Conservation (phyloP, 2,797 vertebrate genomes). For the Characodon lateralis region DNA sequence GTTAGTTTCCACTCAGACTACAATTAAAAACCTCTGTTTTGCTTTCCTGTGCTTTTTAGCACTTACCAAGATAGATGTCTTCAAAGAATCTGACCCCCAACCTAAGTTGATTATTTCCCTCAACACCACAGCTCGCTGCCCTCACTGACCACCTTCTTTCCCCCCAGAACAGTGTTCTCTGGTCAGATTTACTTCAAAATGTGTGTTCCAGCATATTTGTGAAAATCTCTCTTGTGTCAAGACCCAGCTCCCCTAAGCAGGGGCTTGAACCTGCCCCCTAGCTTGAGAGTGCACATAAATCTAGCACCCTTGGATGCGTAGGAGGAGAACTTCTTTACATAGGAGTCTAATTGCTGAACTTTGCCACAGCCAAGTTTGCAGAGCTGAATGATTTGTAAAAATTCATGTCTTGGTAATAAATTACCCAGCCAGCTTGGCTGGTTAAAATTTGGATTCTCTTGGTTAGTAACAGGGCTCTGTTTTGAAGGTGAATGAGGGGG, state of each 20-base stretch:
- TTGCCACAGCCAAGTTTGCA: constrained; percentile 93
- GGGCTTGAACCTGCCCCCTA: constrained; percentile 90
- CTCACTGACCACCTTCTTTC: constrained; percentile 60
- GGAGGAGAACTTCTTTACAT: constrained; percentile 84
- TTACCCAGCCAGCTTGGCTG: constrained; percentile 79
- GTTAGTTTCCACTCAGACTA: constrained; percentile 29
- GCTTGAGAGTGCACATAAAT: constrained; percentile 92
- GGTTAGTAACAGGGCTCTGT: constrained; percentile 53
- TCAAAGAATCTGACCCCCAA: constrained; percentile 34
- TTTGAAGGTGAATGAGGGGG: constrained; percentile 42
- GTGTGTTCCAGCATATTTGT: constrained; percentile 89
- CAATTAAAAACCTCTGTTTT: constrained; percentile 25
- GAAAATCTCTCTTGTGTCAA: constrained; percentile 88
- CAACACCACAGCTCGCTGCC: constrained; percentile 56
- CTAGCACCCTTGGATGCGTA: constrained; percentile 77
- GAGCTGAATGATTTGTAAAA: constrained; percentile 97
- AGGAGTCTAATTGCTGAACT: constrained; percentile 97
- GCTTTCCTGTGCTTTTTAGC: constrained; percentile 8
- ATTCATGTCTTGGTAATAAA: constrained; percentile 89
- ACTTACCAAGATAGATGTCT: not conserved
- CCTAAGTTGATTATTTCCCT: constrained; percentile 72
- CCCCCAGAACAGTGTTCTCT: constrained; percentile 61
- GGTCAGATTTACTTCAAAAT: constrained; percentile 84
- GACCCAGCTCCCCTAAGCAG: constrained; percentile 81
- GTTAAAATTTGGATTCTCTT: constrained; percentile 81